Evolutionary conservation across 2,797 vertebrate genomes (phyloP), one percentile per base, ranked within the genome.

Genomic region (Danio choprae): DNA sequence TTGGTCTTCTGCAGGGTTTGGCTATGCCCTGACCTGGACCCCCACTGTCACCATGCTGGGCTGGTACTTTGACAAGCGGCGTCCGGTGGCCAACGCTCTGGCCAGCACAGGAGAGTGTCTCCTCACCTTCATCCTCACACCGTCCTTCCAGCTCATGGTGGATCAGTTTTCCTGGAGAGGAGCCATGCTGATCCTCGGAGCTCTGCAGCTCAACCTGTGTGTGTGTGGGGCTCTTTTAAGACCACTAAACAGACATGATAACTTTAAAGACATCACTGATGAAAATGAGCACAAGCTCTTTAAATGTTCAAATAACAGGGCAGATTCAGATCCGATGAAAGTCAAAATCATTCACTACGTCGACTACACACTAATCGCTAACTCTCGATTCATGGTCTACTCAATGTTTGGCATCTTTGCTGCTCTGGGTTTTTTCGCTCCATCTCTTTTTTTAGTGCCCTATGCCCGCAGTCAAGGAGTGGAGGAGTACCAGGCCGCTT

Each of bases 61-160:
- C 59, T 72, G 86, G 60, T 91, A 93, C 88, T 96, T 96, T 87
- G 90, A 92, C 40, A 87, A 75, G 5, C 89, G 86, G 5, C 87
- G 93, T 15, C 94, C 94, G 0, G 12, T 95, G 84, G 95, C 95
- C 36, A 94, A 91, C 0, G 94, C 93, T 6, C 76, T 96, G 65
- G 87, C 94, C 6, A 91, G 95, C 16, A 87, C 94, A 0, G 95
- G 95, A 6, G 93, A 95, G 74, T 95, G 95, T 43, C 83, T 95
- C 62, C 84, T 95, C 18, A 95, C 95, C 2, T 96, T 96, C 63
- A 87, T 92, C 29, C 90, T 97, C 75, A 94, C 93, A 0, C 95
- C 94, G 0, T 84, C 95, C 62, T 93, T 95, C 86, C 95, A 97
- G 87, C 90, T 94, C 84, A 85, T 95, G 80, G 88, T 95, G 55